phyloP scores from a whole-genome alignment of 2,113 vertebrate genomes.

The Eublepharis macularius region DNA sequence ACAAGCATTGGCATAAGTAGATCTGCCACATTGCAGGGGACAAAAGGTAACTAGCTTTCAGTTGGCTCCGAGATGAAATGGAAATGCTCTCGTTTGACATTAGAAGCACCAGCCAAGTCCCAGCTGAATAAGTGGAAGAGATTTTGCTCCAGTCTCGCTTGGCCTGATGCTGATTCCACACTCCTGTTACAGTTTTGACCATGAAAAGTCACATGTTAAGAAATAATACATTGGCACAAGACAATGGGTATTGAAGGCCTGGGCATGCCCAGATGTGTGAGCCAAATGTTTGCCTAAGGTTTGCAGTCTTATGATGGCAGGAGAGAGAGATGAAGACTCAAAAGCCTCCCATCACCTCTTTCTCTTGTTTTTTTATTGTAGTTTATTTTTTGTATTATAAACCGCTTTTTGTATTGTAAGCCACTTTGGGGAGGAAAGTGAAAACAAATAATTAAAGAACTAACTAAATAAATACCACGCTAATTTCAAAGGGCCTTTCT shows the following conservation, averaged over 20 bases:
- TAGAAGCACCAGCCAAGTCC: background rate
- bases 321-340: no score
- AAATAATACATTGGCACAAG: background rate
- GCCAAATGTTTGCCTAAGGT: no score
- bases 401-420: no score
- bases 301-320: no score
- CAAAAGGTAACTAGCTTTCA: constrained; percentile 17
- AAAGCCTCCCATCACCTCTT: no score
- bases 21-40: constrained; percentile 12
- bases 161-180: background rate
- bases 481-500: background rate
- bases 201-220: background rate
- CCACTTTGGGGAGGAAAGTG: no score
- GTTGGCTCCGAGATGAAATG: background rate
- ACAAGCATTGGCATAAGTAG: constrained; percentile 33
- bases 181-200: background rate
- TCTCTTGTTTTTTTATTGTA: no score
- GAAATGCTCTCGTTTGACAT: background rate
- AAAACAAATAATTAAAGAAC: no score
- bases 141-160: background rate
- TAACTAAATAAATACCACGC: no score
- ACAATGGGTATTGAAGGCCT: no score
- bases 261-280: no score
- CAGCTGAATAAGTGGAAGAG: background rate
- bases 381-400: no score